Evolutionary conservation across 2,113 vertebrate species (phyloP).

Genomic region (Probosciger aterrimus): DNA sequence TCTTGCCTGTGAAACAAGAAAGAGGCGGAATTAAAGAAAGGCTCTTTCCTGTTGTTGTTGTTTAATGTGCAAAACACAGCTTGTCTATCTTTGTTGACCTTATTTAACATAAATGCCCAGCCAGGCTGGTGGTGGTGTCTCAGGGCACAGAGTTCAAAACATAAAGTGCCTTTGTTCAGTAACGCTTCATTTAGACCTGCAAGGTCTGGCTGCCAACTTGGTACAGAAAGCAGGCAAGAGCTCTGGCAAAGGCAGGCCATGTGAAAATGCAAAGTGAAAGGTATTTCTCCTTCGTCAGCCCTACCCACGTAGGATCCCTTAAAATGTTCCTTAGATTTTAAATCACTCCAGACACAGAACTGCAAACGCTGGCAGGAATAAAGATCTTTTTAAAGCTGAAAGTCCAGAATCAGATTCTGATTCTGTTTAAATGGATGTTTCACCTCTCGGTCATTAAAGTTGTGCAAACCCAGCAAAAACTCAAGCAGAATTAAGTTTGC

Average conservation of each 20-base stretch:
- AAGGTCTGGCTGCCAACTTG: not conserved
- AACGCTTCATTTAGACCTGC: not conserved
- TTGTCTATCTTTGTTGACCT: constrained; percentile 2
- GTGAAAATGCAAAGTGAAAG: not conserved
- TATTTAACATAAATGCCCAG: not conserved
- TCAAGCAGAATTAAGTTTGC: not conserved
- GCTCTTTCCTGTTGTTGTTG: not conserved
- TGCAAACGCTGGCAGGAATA: not conserved
- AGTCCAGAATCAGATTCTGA: not conserved
- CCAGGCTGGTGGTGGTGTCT: not conserved
- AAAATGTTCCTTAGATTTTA: not conserved
- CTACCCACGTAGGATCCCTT: not conserved
- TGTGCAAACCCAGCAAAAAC: constrained; percentile 32
- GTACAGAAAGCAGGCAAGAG: not conserved
- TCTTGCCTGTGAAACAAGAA: constrained; percentile 79
- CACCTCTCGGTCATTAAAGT: not conserved
- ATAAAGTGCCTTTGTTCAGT: constrained; percentile 49
- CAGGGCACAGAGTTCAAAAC: constrained; percentile 43
- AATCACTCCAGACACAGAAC: not conserved
- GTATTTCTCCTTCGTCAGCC: not conserved
- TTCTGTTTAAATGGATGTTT: not conserved
- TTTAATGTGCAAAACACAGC: not conserved
- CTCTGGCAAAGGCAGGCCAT: not conserved
- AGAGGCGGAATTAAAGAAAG: not conserved
- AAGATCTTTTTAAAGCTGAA: not conserved